Conservation (phyloP, 2,113 vertebrate species). For the Butastur rufipennis region DNA sequence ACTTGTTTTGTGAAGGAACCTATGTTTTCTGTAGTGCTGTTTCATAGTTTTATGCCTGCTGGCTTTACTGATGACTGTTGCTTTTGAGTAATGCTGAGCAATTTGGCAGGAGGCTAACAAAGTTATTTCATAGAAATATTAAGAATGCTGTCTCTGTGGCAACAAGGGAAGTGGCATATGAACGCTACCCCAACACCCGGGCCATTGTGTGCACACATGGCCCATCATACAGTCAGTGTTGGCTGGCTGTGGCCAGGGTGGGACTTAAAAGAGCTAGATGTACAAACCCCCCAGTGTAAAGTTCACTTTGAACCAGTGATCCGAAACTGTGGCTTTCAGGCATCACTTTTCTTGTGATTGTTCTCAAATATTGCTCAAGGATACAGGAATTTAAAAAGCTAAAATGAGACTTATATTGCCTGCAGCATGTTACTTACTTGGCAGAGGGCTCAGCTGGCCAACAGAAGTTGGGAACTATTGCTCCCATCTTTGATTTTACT, state of each 20-base stretch:
- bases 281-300: not conserved
- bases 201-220: rapidly evolving
- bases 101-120: not conserved
- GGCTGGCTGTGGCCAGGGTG: not conserved
- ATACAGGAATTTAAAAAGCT: not conserved
- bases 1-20: not conserved
- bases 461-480: not conserved
- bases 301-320: not conserved
- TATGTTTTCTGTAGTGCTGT: not conserved
- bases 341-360: not conserved
- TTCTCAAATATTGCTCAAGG: not conserved
- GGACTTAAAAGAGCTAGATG: not conserved
- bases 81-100: not conserved
- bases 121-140: not conserved
- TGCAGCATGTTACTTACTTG: not conserved
- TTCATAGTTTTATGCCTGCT: not conserved
- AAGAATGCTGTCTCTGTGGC: not conserved
- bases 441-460: not conserved
- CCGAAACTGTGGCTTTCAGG: not conserved
- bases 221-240: not conserved
- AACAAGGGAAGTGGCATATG: rapidly evolving
- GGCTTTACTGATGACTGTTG: not conserved
- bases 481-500: not conserved
- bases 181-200: not conserved
- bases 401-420: not conserved